phyloP scores from a whole-genome alignment of 2,888 invertebrate genomes.

The Yponomeuta sedellus region DNA sequence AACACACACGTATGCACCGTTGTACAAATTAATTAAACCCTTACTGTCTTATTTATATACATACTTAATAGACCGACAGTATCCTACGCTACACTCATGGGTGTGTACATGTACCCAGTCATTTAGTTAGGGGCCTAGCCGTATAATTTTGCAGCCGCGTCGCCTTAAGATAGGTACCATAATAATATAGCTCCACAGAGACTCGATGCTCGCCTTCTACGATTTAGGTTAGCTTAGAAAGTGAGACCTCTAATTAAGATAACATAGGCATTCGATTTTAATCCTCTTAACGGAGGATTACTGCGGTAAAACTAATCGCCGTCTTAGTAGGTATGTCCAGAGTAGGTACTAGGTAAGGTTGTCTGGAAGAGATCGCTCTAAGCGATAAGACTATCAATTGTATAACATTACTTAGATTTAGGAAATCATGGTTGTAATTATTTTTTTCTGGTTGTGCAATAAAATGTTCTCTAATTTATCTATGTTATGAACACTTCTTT shows the following conservation, averaged over 20 bases:
- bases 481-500: too few species aligned
- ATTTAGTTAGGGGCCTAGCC: conserved; percentile 6
- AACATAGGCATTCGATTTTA: conserved; percentile 6
- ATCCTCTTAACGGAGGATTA: conserved; percentile 2
- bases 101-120: conserved; percentile 5
- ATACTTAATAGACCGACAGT: not conserved
- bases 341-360: not conserved
- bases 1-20: too few species aligned
- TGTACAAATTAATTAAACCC: too few species aligned
- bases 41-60: too few species aligned
- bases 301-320: not conserved
- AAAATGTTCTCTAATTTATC: too few species aligned
- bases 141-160: conserved; percentile 13
- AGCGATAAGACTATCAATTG: too few species aligned
- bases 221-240: conserved; percentile 16
- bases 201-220: conserved; percentile 7
- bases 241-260: conserved; percentile 8
- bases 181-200: conserved; percentile 9
- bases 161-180: not conserved
- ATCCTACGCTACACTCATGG: not conserved
- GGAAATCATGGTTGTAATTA: too few species aligned
- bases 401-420: too few species aligned
- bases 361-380: too few species aligned
- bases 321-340: not conserved
- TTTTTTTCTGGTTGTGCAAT: too few species aligned